Evolutionary conservation across 1,140 invertebrate genomes (phyloP).

Genomic region (Musca domestica): DNA sequence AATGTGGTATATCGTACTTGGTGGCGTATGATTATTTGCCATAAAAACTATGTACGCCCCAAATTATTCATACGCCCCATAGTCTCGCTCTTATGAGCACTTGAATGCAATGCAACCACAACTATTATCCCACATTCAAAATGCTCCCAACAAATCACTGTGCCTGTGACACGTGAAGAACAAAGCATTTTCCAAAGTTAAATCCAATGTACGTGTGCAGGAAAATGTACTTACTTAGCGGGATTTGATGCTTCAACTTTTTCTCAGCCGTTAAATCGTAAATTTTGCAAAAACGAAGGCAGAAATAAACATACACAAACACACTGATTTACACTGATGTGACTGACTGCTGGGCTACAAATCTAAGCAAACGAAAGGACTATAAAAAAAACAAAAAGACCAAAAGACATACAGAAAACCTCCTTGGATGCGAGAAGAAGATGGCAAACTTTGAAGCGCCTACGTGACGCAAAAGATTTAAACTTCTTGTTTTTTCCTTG

Average conservation of each 20-base stretch:
- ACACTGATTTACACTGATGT: too few relatives aligned
- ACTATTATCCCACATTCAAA: too few relatives aligned
- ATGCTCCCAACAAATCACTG: too few relatives aligned
- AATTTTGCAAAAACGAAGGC: slow-evolving; percentile 45
- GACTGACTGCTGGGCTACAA: too few relatives aligned
- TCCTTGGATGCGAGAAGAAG: not conserved
- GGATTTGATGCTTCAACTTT: slow-evolving; percentile 50
- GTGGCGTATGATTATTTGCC: too few relatives aligned
- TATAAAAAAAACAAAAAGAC: not conserved
- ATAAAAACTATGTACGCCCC: too few relatives aligned
- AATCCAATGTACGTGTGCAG: slow-evolving; percentile 51
- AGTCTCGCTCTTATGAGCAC: too few relatives aligned
- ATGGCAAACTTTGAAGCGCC: slow-evolving; percentile 46
- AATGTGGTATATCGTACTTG: too few relatives aligned
- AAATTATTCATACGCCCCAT: too few relatives aligned
- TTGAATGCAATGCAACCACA: too few relatives aligned
- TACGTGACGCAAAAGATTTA: slow-evolving; percentile 48
- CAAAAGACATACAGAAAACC: not conserved
- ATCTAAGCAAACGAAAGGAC: not conserved
- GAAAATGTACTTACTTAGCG: slow-evolving; percentile 46
- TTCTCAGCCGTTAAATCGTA: slow-evolving; percentile 51
- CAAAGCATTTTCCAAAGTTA: slow-evolving; percentile 27
- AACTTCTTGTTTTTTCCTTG: not conserved
- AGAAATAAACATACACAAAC: slow-evolving; percentile 9
- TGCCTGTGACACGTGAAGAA: too few relatives aligned